A percentile compares a stretch with the other conserved stretches of the same genome.
Evolutionary conservation across 1,140 invertebrate genomes (phyloP).

Genomic region (Chrysopa pallens): DNA sequence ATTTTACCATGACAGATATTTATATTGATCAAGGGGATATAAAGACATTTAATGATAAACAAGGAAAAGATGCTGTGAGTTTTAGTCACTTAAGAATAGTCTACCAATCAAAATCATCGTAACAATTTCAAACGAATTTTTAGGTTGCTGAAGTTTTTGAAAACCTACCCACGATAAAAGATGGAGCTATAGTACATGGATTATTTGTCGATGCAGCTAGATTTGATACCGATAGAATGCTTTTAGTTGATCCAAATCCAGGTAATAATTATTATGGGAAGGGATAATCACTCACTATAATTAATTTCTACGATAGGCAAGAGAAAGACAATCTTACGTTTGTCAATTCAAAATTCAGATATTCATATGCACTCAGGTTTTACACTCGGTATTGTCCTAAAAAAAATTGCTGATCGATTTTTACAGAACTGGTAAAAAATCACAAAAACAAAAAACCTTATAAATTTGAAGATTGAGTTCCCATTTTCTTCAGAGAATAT

Average conservation of each 20-base stretch:
- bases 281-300: no score
- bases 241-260: conserved; percentile 50
- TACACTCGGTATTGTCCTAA: no score
- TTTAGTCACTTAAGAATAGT: background rate
- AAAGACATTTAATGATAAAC: conserved; percentile 26
- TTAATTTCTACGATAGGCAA: no score
- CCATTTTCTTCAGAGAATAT: no score
- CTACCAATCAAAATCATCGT: background rate
- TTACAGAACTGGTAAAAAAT: no score
- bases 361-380: no score
- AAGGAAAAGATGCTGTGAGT: conserved; percentile 3
- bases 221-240: conserved; percentile 48
- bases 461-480: no score
- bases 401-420: no score
- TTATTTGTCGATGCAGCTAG: conserved; percentile 72
- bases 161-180: conserved; percentile 35
- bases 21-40: conserved; percentile 49
- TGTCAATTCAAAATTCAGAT: no score
- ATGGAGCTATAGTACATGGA: conserved; percentile 69
- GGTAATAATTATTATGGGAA: conserved; percentile 32
- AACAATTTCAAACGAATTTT: no score
- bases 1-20: conserved; percentile 39
- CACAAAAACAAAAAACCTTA: no score
- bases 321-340: no score
- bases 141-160: conserved; percentile 27